Conservation (phyloP, 1,140 invertebrate species). For the Drosophila micromelanica region DNA sequence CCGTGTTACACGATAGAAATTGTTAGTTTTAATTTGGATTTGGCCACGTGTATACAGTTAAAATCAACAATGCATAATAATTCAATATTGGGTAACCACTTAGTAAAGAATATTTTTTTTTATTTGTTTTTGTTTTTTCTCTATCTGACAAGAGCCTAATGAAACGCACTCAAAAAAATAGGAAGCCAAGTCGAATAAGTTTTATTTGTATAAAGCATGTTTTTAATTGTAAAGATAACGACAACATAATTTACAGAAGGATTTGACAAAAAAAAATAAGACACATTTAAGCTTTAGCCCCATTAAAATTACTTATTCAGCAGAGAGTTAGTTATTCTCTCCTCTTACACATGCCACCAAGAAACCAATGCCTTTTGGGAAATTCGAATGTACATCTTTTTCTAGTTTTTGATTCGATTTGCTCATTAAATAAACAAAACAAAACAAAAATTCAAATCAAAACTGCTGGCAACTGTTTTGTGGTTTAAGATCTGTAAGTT, state of each 20-base stretch:
- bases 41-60: constrained; percentile 11
- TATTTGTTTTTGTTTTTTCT: constrained; percentile 22
- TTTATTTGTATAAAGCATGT: constrained; percentile 27
- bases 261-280: constrained; percentile 65
- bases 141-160: constrained; percentile 49
- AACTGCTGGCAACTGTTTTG: constrained; percentile 41
- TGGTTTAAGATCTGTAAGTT: constrained; percentile 14
- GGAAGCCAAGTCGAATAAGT: constrained; percentile 43
- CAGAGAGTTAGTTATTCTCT: constrained; percentile 9
- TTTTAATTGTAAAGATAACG: constrained; percentile 15
- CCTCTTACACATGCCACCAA: constrained; percentile 84
- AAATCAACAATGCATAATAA: constrained; percentile 12
- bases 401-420: constrained; percentile 45
- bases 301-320: constrained; percentile 14
- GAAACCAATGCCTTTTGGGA: constrained; percentile 86
- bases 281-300: constrained; percentile 26
- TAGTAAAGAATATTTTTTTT: background rate
- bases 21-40: background rate
- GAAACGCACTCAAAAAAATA: constrained; percentile 37
- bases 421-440: constrained; percentile 48
- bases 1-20: background rate
- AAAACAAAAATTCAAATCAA: constrained; percentile 23
- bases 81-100: constrained; percentile 8
- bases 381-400: constrained; percentile 51
- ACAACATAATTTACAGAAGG: constrained; percentile 70